phyloP scores from a whole-genome alignment of 2,888 invertebrate species.

The Rhagonycha lutea region DNA sequence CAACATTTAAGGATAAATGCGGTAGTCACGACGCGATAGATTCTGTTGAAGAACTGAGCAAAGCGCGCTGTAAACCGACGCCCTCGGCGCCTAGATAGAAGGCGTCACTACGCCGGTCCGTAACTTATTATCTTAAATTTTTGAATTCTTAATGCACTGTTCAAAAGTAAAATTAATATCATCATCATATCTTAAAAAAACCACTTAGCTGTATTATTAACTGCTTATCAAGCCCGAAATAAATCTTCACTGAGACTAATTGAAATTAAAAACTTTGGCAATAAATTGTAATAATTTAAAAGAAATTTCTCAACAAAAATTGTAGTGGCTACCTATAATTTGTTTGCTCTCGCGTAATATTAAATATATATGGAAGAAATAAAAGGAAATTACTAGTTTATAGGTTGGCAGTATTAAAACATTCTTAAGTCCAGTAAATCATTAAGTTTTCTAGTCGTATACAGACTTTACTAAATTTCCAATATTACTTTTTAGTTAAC shows the following conservation, averaged over 20 bases:
- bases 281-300: neutral
- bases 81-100: slow-evolving; percentile 52
- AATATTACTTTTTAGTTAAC: slow-evolving; percentile 4
- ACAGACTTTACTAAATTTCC: neutral
- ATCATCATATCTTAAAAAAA: slow-evolving; percentile 26
- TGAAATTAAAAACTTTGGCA: neutral
- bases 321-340: neutral
- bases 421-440: neutral
- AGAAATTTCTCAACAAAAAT: neutral
- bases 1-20: neutral
- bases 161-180: slow-evolving; percentile 28
- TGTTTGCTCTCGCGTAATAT: neutral
- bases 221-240: neutral
- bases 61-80: slow-evolving; percentile 46
- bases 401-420: neutral
- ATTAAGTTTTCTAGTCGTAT: neutral
- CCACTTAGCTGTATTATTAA: neutral
- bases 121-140: slow-evolving; percentile 50
- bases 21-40: slow-evolving; percentile 26
- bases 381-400: neutral
- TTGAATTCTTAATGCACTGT: slow-evolving; percentile 34
- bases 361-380: neutral
- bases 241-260: neutral
- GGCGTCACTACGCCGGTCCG: slow-evolving; percentile 55
- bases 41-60: slow-evolving; percentile 33